Conservation (phyloP, 2,888 invertebrate genomes). For the Heterodera filipjevi region DNA sequence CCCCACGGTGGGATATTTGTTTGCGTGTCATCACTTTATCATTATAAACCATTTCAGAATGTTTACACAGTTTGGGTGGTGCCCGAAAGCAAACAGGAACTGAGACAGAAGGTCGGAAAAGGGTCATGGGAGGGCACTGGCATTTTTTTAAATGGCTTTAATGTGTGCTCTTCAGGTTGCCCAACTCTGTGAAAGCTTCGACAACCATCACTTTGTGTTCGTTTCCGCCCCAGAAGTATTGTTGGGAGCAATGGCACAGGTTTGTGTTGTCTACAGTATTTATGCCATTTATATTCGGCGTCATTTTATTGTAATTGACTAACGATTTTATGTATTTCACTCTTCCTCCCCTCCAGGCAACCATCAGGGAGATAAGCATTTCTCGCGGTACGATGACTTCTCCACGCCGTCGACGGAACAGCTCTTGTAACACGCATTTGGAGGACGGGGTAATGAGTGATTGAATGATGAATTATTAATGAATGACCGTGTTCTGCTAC, state of each 20-base stretch:
- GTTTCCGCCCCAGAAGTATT: conserved; percentile 65
- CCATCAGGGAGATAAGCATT: conserved; percentile 63
- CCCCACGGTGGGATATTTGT: conserved; percentile 33
- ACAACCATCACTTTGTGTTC: conserved; percentile 61
- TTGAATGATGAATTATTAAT: background rate
- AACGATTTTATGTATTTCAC: no score
- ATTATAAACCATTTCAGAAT: no score
- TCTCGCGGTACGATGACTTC: background rate
- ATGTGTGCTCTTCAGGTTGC: conserved; percentile 49
- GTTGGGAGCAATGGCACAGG: conserved; percentile 65
- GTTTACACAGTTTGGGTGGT: conserved; percentile 65
- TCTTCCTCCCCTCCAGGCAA: conserved; percentile 43
- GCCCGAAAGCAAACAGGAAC: conserved; percentile 38
- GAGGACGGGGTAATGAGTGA: background rate
- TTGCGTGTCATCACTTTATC: no score
- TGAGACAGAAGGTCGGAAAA: conserved; percentile 32
- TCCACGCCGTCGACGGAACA: conserved; percentile 12
- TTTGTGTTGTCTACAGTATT: background rate
- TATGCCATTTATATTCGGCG: no score
- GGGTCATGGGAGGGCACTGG: background rate
- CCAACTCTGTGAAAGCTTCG: conserved; percentile 53
- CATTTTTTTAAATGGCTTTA: background rate
- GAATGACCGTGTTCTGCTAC: background rate
- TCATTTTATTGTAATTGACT: no score
- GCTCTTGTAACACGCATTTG: conserved; percentile 12